Evolutionary conservation across 2,888 invertebrate species (phyloP), one percentile per base, ranked within the genome.

Genomic region (Sclerodermus sp.): DNA sequence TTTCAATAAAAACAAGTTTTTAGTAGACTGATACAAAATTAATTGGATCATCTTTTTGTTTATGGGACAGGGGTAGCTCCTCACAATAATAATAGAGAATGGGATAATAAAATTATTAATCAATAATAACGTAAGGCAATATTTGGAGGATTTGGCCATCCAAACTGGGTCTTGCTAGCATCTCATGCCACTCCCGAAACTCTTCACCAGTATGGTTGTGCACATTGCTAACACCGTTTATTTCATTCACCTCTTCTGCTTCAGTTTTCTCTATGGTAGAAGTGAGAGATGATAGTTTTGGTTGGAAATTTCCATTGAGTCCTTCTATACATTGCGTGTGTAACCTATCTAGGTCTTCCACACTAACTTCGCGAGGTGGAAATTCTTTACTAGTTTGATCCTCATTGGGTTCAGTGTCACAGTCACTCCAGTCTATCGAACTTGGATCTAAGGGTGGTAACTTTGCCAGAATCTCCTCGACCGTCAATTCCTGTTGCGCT

Each of bases 81-180:
- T 53, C 18, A 37, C 40, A 46, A 53, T 57, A 64, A 56, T 63
- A 57, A 60, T 64, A 64, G 56, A n/a, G 58, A 64, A 5, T 62
- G 57, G 49, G 52, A 64, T 62, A 64, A 64, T 64, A 64, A 64
- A 64, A 62, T 64, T 60, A 71, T 70, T 76, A 95, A 87, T 96
- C 95, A 82, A 95, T 90, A 80, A 95, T 90, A 82, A 95, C 94
- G 83, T 97, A 97, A 82, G 96, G 96, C 86, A 96, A 85, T 83
- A 96, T 92, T 80, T 91, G 86, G 77, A 96, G 86, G 74, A 85
- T 82, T 77, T 91, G 89, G 73, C 88, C 90, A 73, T 90, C 86
- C 70, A 85, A 85, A 55, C 91, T 87, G 72, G 84, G 82, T 71
- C 85, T 82, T 66, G 88, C 86, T 61, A 89, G 85, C 76, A 91